Base-by-base conservation (phyloP, 53 echinoderm and acorn worm genomes). In the Patiria pectinifera region DNA sequence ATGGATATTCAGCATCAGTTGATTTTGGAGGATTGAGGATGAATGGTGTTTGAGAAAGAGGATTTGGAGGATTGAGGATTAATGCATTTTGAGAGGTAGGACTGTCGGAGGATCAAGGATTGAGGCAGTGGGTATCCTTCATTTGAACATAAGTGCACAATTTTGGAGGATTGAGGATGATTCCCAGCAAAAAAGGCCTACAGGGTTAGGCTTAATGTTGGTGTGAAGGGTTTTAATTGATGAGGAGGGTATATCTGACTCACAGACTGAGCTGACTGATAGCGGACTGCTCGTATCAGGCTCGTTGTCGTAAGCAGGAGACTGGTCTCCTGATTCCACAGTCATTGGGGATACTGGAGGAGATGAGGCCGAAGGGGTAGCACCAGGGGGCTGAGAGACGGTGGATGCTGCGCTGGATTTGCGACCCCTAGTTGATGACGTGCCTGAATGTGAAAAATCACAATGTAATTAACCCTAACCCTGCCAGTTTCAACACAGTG, bases 231-330 rank as follows among this genome's bases (percentile, higher is more conserved):
- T 7, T 11, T 0, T 3, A 66, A 66, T 7, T 53, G 53, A 53
- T 2, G 5, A 53, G 0, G 53, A 74, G 2, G 24, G 74, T 22
- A 74, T 6, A 22, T n/a, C 24, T 74, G 48, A 85, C 92, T 94
- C 82, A 85, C 85, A 72, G 10, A 62, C 84, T 48, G 85, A 85
- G 89, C 89, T 81, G 23, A 71, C 58, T 8, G 92, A 76, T 77
- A 91, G 77, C 71, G 82, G 86, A 70, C 94, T 86, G 48, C 96
- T 96, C 9, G 96, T 96, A 87, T 96, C 96, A 58, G 96, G 96
- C 78, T 96, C 96, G 25, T 90, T 90, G 70, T 89, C 89, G 26
- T 66, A 89, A 21, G n/a, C 66, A 19, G 89, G 89, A 11, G 89
- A 89, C 10, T 69, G 66, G 13, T 69, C 62, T 46, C 89, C 80